A percentile compares a stretch with the other conserved stretches of the same genome.
Evolutionary conservation across 1,140 invertebrate genomes (phyloP).

Genomic region (Camponotus pennsylvanicus): DNA sequence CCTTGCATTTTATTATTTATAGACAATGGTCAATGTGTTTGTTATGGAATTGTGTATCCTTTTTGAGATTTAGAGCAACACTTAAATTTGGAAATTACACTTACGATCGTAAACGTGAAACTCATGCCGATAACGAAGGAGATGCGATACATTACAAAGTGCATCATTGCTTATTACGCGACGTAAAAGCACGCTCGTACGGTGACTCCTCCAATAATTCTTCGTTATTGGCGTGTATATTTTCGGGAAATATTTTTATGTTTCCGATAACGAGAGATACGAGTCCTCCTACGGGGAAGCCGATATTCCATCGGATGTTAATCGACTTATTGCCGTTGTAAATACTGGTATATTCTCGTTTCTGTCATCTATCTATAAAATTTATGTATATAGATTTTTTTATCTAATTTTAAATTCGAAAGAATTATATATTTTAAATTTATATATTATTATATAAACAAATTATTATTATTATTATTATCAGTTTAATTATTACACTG

Average conservation of each 20-base stretch:
- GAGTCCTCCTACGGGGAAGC: not conserved
- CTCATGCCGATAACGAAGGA: not conserved
- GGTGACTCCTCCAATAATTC: slow-evolving; percentile 17
- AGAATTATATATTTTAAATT: not conserved
- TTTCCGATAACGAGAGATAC: not conserved
- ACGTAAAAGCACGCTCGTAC: not conserved
- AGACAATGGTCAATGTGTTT: not conserved
- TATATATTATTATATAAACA: not conserved
- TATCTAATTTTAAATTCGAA: not conserved
- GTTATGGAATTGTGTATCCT: slow-evolving; percentile 11
- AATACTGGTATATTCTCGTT: not conserved
- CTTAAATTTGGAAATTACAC: slow-evolving; percentile 29
- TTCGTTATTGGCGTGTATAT: not conserved
- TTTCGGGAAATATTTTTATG: slow-evolving; percentile 7
- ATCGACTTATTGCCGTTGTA: not conserved
- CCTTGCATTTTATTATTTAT: not conserved
- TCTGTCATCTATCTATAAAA: not conserved
- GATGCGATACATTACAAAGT: slow-evolving; percentile 1
- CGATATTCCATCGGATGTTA: slow-evolving; percentile 9
- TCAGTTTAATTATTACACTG: not conserved
- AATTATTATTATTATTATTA: not conserved
- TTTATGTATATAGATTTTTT: not conserved
- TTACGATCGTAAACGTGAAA: slow-evolving; percentile 6
- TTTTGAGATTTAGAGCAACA: not conserved
- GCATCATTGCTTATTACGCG: slow-evolving; percentile 29